phyloP scores from a whole-genome alignment of 1,140 invertebrate genomes.

The Leptonema lineaticorne region DNA sequence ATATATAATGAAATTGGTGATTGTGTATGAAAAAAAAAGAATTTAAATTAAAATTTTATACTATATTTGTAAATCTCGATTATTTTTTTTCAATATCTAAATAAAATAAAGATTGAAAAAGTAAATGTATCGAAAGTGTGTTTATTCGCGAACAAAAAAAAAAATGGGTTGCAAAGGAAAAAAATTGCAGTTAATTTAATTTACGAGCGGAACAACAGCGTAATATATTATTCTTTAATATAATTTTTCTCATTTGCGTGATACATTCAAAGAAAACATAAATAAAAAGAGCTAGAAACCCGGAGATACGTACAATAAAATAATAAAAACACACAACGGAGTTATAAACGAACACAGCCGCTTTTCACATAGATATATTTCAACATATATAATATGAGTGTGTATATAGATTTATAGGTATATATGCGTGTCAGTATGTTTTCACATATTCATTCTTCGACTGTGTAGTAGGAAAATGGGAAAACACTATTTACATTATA shows the following conservation, averaged over 20 bases:
- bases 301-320: background rate
- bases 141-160: no score
- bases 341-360: background rate
- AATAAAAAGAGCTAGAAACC: background rate
- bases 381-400: background rate
- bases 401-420: constrained; percentile 1
- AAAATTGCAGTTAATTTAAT: no score
- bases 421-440: background rate
- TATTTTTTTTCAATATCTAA: no score
- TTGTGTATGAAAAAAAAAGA: no score
- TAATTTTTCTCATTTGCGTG: constrained; percentile 18
- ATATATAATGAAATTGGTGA: no score
- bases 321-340: background rate
- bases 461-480: constrained; percentile 31
- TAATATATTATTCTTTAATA: constrained; percentile 6
- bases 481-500: constrained; percentile 39
- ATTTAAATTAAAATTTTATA: no score
- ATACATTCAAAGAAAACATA: constrained; percentile 15
- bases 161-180: no score
- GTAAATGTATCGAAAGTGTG: no score
- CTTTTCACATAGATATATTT: no score
- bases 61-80: no score
- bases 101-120: no score
- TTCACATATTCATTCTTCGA: background rate
- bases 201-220: background rate